phyloP scores from a whole-genome alignment of 2,797 vertebrate genomes.

The Florisuga fusca region DNA sequence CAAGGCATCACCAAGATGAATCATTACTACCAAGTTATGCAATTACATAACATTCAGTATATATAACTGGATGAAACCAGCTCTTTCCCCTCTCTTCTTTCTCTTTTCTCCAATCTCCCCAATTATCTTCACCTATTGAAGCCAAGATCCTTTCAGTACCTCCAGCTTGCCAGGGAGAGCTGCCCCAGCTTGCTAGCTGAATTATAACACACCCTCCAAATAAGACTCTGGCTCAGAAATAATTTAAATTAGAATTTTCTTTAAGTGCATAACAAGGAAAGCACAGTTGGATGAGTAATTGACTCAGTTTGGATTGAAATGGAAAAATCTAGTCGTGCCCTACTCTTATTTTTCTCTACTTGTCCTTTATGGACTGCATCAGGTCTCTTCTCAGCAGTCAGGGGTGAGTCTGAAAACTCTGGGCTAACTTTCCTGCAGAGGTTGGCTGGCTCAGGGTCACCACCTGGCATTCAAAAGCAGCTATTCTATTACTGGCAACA shows the following conservation, averaged over 20 bases:
- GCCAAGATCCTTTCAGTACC: constrained; percentile 43
- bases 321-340: neutral
- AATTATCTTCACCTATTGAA: neutral
- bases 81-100: neutral
- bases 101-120: neutral
- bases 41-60: constrained; percentile 28
- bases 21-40: constrained; percentile 45
- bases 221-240: constrained; percentile 9
- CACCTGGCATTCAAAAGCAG: neutral
- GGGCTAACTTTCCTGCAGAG: neutral
- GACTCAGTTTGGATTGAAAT: neutral
- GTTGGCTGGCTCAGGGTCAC: neutral
- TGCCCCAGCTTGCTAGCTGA: constrained; percentile 51
- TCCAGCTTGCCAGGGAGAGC: constrained; percentile 24
- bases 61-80: constrained; percentile 37
- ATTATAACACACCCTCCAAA: constrained; percentile 48
- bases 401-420: neutral
- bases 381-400: neutral
- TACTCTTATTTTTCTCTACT: neutral
- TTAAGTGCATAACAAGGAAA: neutral
- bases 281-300: constrained; percentile 1
- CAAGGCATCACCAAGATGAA: constrained; percentile 39
- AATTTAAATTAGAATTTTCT: neutral
- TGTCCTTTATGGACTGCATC: neutral
- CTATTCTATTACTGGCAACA: neutral